A percentile compares a stretch with the other conserved stretches of the same genome.
These are phyloP conservation scores for Bradysia coprophila DNA, from an alignment of 1,140 invertebrate species.

Conservation along the genomic window DNA sequence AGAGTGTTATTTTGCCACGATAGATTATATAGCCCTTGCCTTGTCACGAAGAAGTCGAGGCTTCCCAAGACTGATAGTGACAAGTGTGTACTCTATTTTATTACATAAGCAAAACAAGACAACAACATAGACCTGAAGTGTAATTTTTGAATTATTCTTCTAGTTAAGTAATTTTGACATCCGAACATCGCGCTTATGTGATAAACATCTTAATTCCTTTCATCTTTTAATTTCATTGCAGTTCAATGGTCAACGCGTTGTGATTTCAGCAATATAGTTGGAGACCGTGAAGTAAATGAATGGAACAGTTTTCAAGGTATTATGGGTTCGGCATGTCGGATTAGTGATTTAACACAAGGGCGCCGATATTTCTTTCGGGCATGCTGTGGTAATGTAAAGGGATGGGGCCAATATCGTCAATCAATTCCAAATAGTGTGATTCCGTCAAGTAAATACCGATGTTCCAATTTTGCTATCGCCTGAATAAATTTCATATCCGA, in stretches of 20 bases:
- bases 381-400: slow-evolving; percentile 74
- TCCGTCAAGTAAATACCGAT: slow-evolving; percentile 61
- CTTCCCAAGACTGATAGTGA: too few species aligned
- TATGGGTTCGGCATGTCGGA: slow-evolving; percentile 38
- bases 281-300: slow-evolving; percentile 55
- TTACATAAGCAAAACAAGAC: too few species aligned
- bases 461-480: slow-evolving; percentile 1
- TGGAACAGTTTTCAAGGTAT: slow-evolving; percentile 34
- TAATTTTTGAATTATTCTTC: too few species aligned
- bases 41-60: too few species aligned
- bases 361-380: slow-evolving; percentile 74
- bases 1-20: too few species aligned
- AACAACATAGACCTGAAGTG: too few species aligned
- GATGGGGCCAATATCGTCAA: slow-evolving; percentile 57
- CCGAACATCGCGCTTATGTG: too few species aligned
- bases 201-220: too few species aligned
- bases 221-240: slow-evolving; percentile 20
- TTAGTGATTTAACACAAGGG: slow-evolving; percentile 59
- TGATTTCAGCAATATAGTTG: slow-evolving; percentile 59
- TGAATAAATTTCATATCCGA: not conserved
- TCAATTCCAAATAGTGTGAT: slow-evolving; percentile 64
- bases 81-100: too few species aligned
- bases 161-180: too few species aligned
- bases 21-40: too few species aligned
- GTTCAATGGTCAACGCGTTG: slow-evolving; percentile 75